These are phyloP conservation scores for Ophioninae sp. DNA, from an alignment of 2,888 invertebrate genomes.

Conservation along the genomic window DNA sequence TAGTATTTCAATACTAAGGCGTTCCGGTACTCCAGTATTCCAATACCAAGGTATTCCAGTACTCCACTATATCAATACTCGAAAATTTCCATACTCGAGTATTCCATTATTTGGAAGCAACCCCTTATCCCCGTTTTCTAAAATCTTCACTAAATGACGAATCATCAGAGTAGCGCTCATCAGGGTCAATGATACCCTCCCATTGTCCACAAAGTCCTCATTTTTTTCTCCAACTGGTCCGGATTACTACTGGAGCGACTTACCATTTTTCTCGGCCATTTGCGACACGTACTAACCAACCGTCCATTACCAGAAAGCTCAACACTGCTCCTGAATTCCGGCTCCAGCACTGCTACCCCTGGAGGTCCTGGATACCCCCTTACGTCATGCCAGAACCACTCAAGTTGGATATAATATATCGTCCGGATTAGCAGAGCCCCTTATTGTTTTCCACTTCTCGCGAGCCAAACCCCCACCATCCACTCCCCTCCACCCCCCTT, in stretches of 20 bases:
- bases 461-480: conserved; percentile 61
- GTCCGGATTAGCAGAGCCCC: conserved; percentile 78
- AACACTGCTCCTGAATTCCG: conserved; percentile 35
- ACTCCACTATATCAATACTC: no score
- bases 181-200: background rate
- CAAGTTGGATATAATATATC: conserved; percentile 79
- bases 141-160: no score
- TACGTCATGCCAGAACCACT: conserved; percentile 75
- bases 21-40: no score
- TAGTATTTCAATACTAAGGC: no score
- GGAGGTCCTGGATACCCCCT: conserved; percentile 46
- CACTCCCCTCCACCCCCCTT: conserved; percentile 30
- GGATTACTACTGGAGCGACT: conserved; percentile 8
- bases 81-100: no score
- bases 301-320: conserved; percentile 52
- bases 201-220: background rate
- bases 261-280: conserved; percentile 64
- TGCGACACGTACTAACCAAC: conserved; percentile 64
- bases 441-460: conserved; percentile 80
- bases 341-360: conserved; percentile 38
- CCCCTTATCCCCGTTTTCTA: no score
- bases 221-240: background rate
- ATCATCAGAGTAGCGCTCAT: no score
- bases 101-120: no score
- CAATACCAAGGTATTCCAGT: no score